phyloP scores from a whole-genome alignment of 2,888 invertebrate species.

The Philereme vetulata region DNA sequence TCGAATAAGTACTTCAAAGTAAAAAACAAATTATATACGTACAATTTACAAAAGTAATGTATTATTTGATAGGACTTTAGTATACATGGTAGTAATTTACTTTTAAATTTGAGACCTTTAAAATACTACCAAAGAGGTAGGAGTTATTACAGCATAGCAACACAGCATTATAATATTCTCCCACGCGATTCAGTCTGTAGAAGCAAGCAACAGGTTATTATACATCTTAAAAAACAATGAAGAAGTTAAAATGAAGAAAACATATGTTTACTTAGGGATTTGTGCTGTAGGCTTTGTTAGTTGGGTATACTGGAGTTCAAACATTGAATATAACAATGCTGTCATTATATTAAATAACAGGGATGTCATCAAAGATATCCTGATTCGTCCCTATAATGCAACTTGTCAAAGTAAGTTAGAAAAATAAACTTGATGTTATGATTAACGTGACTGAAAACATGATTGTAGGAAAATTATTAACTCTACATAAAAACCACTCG shows the following conservation, averaged over 20 bases:
- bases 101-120: too few species aligned
- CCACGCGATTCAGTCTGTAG: too few species aligned
- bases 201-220: not conserved
- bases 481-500: too few species aligned
- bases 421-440: too few species aligned
- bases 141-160: slow-evolving; percentile 12
- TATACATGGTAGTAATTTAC: too few species aligned
- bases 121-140: slow-evolving; percentile 16
- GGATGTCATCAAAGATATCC: slow-evolving; percentile 44
- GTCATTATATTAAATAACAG: slow-evolving; percentile 48
- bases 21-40: too few species aligned
- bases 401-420: slow-evolving; percentile 54
- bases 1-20: too few species aligned
- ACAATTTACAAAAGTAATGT: too few species aligned
- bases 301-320: slow-evolving; percentile 65
- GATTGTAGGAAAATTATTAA: too few species aligned
- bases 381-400: slow-evolving; percentile 48
- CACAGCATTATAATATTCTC: slow-evolving; percentile 6
- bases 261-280: slow-evolving; percentile 24
- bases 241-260: slow-evolving; percentile 30
- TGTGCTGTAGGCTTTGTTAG: slow-evolving; percentile 48
- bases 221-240: not conserved
- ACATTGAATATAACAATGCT: slow-evolving; percentile 50
- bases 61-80: too few species aligned
- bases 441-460: too few species aligned